Evolutionary conservation across 2,888 invertebrate species (phyloP).

Genomic region (Ormyrus pomaceus): DNA sequence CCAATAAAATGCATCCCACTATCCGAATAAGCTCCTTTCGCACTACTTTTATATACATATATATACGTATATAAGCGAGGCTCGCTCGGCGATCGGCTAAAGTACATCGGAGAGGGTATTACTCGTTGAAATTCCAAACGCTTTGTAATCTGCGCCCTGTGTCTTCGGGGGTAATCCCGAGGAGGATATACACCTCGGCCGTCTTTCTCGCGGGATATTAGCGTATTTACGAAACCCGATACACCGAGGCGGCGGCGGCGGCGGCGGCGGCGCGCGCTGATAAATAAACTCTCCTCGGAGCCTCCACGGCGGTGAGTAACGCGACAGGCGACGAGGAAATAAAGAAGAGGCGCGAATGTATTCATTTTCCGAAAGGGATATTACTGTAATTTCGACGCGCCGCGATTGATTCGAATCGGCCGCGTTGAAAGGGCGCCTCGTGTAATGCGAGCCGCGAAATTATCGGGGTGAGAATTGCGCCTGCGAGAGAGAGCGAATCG

Average conservation of each 20-base stretch:
- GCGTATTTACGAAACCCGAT: slow-evolving; percentile 64
- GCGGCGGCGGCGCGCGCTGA: slow-evolving; percentile 38
- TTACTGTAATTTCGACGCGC: slow-evolving; percentile 22
- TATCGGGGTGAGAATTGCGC: too few relatives aligned
- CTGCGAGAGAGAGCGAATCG: too few relatives aligned
- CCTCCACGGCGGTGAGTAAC: slow-evolving; percentile 1
- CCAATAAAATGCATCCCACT: slow-evolving; percentile 13
- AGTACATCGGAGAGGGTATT: slow-evolving; percentile 40
- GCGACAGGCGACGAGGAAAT: slow-evolving; percentile 34
- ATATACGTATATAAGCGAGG: not conserved
- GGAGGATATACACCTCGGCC: slow-evolving; percentile 4
- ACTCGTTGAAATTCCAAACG: slow-evolving; percentile 55
- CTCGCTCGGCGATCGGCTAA: slow-evolving; percentile 14
- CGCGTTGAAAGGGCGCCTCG: not conserved
- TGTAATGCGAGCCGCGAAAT: too few relatives aligned
- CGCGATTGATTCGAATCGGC: slow-evolving; percentile 35
- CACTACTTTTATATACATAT: not conserved
- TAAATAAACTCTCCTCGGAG: slow-evolving; percentile 52
- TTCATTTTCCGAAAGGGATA: slow-evolving; percentile 13
- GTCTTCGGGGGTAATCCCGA: slow-evolving; percentile 28
- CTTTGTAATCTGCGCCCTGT: slow-evolving; percentile 53
- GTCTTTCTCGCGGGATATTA: slow-evolving; percentile 58
- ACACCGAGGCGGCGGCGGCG: slow-evolving; percentile 17
- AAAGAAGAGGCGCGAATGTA: slow-evolving; percentile 29
- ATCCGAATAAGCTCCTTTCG: slow-evolving; percentile 15